phyloP scores from a whole-genome alignment of 2,797 vertebrate genomes.

The Acipenser ruthenus region DNA sequence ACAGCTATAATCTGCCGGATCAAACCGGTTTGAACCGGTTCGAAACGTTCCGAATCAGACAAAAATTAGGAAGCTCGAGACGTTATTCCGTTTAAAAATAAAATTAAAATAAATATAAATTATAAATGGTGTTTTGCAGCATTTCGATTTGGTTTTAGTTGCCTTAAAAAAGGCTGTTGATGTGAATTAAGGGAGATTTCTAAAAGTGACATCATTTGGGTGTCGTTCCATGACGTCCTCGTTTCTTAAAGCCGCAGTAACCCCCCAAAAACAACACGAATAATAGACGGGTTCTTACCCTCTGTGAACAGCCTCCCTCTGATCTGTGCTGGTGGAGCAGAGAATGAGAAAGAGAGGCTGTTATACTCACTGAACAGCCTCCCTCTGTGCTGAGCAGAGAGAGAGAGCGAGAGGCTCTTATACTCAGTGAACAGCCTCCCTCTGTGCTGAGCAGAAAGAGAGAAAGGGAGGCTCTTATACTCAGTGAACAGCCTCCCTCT shows the following conservation, averaged over 20 bases:
- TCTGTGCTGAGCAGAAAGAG: too few relatives aligned
- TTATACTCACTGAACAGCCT: too few relatives aligned
- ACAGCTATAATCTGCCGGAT: constrained; percentile 28
- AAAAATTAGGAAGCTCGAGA: background rate
- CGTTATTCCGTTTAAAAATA: background rate
- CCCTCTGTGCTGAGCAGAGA: too few relatives aligned
- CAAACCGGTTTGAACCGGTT: constrained; percentile 17
- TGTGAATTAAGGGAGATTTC: background rate
- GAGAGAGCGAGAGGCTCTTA: too few relatives aligned
- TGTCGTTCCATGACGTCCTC: constrained; percentile 2
- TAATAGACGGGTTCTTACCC: too few relatives aligned
- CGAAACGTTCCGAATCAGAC: background rate
- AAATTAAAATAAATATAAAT: too few relatives aligned
- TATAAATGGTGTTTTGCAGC: background rate
- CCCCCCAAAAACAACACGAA: background rate
- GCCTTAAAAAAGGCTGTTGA: background rate
- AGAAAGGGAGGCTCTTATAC: too few relatives aligned
- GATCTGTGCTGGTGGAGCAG: too few relatives aligned
- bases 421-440: too few relatives aligned
- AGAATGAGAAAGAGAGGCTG: too few relatives aligned
- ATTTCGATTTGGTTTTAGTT: background rate
- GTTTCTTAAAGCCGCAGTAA: constrained; percentile 6
- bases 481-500: too few relatives aligned
- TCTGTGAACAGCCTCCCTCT: too few relatives aligned
- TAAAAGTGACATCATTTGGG: constrained; percentile 5